Evolutionary conservation across 2,113 vertebrate species (phyloP).

Genomic region (Notiomystis cincta): DNA sequence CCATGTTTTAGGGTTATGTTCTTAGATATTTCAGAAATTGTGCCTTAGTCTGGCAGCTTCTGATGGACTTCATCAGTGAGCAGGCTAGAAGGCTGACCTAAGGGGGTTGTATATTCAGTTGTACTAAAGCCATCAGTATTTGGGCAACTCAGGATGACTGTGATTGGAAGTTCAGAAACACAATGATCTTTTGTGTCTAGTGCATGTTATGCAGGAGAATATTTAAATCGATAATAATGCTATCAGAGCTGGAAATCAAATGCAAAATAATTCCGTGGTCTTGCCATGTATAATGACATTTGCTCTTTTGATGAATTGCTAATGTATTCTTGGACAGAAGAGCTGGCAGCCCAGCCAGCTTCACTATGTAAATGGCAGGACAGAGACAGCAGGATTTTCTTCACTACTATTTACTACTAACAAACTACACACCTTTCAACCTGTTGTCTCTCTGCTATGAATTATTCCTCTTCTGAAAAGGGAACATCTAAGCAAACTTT

Average conservation of each 20-base stretch:
- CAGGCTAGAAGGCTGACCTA: slow-evolving; percentile 19
- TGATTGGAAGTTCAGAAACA: slow-evolving; percentile 82
- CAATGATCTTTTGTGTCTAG: slow-evolving; percentile 79
- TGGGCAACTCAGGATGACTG: slow-evolving; percentile 66
- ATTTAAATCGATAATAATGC: slow-evolving; percentile 82
- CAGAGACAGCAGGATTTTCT: not conserved
- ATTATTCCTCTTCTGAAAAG: not conserved
- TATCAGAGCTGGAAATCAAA: slow-evolving; percentile 86
- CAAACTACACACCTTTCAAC: not conserved
- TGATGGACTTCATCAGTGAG: slow-evolving; percentile 19
- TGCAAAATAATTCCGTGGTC: slow-evolving; percentile 77
- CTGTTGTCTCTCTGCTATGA: not conserved
- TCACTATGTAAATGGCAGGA: not conserved
- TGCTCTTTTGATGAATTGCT: slow-evolving; percentile 81
- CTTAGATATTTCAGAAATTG: not conserved
- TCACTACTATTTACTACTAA: not conserved
- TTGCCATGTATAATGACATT: slow-evolving; percentile 77
- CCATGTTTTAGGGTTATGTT: not conserved
- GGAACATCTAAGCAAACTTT: not conserved
- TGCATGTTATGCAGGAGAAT: slow-evolving; percentile 62
- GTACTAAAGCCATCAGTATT: slow-evolving; percentile 61
- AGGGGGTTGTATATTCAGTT: not conserved
- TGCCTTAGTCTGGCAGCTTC: not conserved
- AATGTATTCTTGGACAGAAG: slow-evolving; percentile 72
- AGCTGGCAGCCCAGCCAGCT: slow-evolving; percentile 28